These are phyloP conservation scores for Enteromius radiatus DNA, from an alignment of 2,797 vertebrate species.

Conservation along the genomic window DNA sequence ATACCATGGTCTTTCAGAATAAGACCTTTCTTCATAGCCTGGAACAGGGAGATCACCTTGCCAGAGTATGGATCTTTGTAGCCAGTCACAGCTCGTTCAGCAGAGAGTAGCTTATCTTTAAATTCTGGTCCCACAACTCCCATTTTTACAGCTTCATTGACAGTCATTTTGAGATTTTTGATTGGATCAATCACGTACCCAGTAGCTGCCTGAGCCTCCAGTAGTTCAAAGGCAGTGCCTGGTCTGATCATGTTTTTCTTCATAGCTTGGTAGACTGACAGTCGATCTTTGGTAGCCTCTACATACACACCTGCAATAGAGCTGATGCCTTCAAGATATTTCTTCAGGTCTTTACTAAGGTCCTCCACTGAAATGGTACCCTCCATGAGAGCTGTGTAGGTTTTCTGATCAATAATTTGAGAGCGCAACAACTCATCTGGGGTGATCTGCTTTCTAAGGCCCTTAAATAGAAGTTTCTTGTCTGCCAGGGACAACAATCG, in stretches of 20 bases:
- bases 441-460: conserved; percentile 92
- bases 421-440: conserved; percentile 92
- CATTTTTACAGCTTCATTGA: conserved; percentile 90
- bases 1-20: conserved; percentile 97
- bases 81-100: conserved; percentile 93
- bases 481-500: conserved; percentile 86
- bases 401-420: conserved; percentile 88
- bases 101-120: conserved; percentile 96
- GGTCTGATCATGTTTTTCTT: conserved; percentile 98
- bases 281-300: conserved; percentile 90
- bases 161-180: conserved; percentile 92
- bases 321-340: conserved; percentile 93
- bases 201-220: conserved; percentile 95
- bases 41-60: conserved; percentile 94
- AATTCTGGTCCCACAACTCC: conserved; percentile 93
- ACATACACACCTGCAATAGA: conserved; percentile 94
- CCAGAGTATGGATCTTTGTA: conserved; percentile 95
- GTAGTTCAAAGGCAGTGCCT: conserved; percentile 94
- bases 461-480: conserved; percentile 87
- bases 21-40: conserved; percentile 98
- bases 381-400: conserved; percentile 85
- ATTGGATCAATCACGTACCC: conserved; percentile 97
- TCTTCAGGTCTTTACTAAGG: conserved; percentile 86
- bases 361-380: conserved; percentile 89
- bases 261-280: conserved; percentile 98